phyloP scores from a whole-genome alignment of 2,113 vertebrate species.

The Sapayoa aenigma region DNA sequence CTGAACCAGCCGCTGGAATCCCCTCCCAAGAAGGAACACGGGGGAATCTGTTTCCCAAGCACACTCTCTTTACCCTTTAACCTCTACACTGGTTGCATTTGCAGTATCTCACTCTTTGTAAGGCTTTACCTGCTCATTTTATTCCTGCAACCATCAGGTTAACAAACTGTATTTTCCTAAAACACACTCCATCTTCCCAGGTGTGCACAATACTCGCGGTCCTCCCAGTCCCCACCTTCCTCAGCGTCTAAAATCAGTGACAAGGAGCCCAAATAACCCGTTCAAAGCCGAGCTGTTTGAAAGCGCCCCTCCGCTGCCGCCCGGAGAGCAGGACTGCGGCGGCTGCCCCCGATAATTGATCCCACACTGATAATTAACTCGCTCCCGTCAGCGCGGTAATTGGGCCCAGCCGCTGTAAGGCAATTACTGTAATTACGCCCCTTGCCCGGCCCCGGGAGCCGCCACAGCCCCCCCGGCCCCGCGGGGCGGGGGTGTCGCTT shows the following conservation, averaged over 20 bases:
- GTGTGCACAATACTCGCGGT: fast-evolving
- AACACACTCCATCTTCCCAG: background rate
- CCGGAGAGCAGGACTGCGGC: no score
- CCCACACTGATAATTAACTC: no score
- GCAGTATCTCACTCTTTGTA: background rate
- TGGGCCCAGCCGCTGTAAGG: no score
- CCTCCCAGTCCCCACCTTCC: background rate
- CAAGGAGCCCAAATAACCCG: fast-evolving
- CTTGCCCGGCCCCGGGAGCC: no score
- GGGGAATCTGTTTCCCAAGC: background rate
- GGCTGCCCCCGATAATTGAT: no score
- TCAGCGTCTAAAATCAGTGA: fast-evolving
- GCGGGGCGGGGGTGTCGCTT: no score
- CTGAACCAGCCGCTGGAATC: background rate
- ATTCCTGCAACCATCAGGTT: background rate
- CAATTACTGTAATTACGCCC: no score
- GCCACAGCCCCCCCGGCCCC: no score
- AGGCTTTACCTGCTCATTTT: background rate
- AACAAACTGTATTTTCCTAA: background rate
- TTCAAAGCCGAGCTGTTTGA: no score
- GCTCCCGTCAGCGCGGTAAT: no score
- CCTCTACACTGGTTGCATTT: background rate
- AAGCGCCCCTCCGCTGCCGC: no score
- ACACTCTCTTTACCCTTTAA: fast-evolving
- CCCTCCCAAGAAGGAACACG: background rate